Evolutionary conservation across 2,113 vertebrate species (phyloP), one percentile per base, ranked within the genome.

Genomic region (Thamnaconus septentrionalis): DNA sequence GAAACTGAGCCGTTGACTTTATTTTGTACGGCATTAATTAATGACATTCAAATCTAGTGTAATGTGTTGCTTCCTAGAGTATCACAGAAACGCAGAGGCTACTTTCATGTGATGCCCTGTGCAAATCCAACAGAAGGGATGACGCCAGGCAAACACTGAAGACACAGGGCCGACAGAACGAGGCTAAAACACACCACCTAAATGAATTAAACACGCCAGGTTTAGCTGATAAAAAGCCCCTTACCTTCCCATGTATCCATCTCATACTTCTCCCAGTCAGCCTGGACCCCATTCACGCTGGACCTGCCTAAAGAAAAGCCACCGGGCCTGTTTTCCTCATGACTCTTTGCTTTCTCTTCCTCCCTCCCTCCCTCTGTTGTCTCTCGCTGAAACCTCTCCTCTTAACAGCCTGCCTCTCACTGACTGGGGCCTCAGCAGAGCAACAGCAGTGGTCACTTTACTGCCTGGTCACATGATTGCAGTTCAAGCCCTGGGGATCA

Each of bases 161-260:
- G n/a, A n/a, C n/a, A n/a, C n/a, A n/a, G 18, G 5, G 7, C 7
- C 7, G 7, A 7, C 18, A 60, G 42, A 60, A 18, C 50, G 18
- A 10, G 40, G 9, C 8, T 45, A 4, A 56, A 53, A 49, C 8
- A 31, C 18, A 31, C 18, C 18, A 31, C 18, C 18, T 31, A 31
- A 31, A 31, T 31, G 18, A 31, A 31, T 31, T 31, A 52, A 18
- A 54, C n/a, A 31, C 2, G 18, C 40, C 31, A 39, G 43, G 8
- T 5, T 49, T 43, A 10, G 39, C 48, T 10, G 7, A 61, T 8
- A 57, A 45, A 53, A 40, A 57, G 0, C 4, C 18, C 7, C 88
- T 92, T 93, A 96, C 95, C 95, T 95, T 96, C 94, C 95, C 95
- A 96, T 90, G 94, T 92, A 87, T 97, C 95, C 95, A 96, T 96